A percentile compares a stretch with the other conserved stretches of the same genome.
Evolutionary conservation across 2,888 invertebrate genomes (phyloP).

Genomic region (Drosophila conformis): DNA sequence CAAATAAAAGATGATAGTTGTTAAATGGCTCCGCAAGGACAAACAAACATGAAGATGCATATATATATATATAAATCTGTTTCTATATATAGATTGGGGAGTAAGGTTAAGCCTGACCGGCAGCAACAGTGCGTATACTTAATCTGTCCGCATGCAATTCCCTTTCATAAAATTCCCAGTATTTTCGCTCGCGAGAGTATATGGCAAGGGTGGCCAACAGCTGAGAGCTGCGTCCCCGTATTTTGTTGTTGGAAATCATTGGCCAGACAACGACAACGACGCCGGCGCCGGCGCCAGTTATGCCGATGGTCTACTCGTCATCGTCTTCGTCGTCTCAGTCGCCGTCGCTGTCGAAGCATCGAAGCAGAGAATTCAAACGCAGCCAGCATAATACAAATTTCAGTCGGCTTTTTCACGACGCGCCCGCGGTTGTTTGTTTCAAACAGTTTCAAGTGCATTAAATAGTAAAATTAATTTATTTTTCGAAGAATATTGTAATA

Average conservation of each 20-base stretch:
- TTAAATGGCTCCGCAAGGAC: slow-evolving; percentile 13
- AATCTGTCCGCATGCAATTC: slow-evolving; percentile 55
- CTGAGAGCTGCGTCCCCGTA: slow-evolving; percentile 73
- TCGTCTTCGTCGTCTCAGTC: slow-evolving; percentile 10
- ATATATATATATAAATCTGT: background rate
- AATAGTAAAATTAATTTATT: slow-evolving; percentile 20
- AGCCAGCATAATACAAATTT: slow-evolving; percentile 74
- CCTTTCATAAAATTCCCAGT: slow-evolving; percentile 47
- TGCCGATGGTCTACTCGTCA: slow-evolving; percentile 28
- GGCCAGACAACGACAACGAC: slow-evolving; percentile 60
- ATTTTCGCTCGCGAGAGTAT: slow-evolving; percentile 32
- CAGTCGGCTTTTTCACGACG: slow-evolving; percentile 80
- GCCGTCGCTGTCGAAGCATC: slow-evolving; percentile 31
- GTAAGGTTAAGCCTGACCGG: slow-evolving; percentile 13
- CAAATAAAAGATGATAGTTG: slow-evolving; percentile 33
- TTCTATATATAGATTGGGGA: background rate
- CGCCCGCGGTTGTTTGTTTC: slow-evolving; percentile 73
- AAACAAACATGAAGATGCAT: background rate
- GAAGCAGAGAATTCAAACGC: slow-evolving; percentile 66
- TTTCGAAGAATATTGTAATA: slow-evolving; percentile 17
- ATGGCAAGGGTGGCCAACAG: slow-evolving; percentile 59
- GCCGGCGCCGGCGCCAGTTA: slow-evolving; percentile 38
- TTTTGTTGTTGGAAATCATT: slow-evolving; percentile 56
- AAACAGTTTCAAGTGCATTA: slow-evolving; percentile 32
- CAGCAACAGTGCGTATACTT: slow-evolving; percentile 71